These are phyloP conservation scores for Orchesellides sinensis DNA, from an alignment of 2,888 invertebrate genomes.

Conservation along the genomic window DNA sequence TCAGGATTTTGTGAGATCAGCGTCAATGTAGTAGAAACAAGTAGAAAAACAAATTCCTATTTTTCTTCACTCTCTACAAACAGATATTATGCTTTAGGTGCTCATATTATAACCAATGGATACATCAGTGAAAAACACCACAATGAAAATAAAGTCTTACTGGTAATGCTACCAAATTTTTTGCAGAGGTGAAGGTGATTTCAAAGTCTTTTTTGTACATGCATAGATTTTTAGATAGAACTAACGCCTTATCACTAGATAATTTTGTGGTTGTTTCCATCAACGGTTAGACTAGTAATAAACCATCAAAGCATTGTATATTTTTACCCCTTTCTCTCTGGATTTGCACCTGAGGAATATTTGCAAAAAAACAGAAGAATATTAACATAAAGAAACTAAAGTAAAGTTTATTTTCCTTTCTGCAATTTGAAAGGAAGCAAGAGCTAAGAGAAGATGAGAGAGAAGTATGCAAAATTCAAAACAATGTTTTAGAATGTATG, in stretches of 20 bases:
- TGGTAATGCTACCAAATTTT: conserved; percentile 1
- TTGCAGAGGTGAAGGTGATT: conserved; percentile 8
- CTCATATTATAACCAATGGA: too few relatives aligned
- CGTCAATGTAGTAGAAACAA: too few relatives aligned
- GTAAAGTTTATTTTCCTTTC: conserved; percentile 34
- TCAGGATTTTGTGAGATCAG: conserved; percentile 35
- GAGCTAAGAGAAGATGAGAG: background rate
- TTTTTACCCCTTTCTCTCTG: conserved; percentile 1
- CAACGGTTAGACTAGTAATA: conserved; percentile 37
- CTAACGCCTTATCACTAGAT: too few relatives aligned
- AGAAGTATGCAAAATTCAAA: conserved; percentile 15
- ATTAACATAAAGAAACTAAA: conserved; percentile 33
- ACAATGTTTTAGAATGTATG: background rate
- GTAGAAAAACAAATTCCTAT: too few relatives aligned
- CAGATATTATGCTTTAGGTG: too few relatives aligned
- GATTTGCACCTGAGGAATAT: conserved; percentile 47
- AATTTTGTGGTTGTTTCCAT: background rate
- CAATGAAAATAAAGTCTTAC: background rate
- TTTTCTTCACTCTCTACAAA: too few relatives aligned
- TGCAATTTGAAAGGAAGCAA: conserved; percentile 15
- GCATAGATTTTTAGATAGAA: too few relatives aligned
- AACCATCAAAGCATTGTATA: conserved; percentile 31
- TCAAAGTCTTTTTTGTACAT: background rate
- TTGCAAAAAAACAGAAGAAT: too few relatives aligned
- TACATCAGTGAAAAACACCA: too few relatives aligned